Evolutionary conservation across 2,113 vertebrate species (phyloP).

Genomic region (Oryzias celebensis): DNA sequence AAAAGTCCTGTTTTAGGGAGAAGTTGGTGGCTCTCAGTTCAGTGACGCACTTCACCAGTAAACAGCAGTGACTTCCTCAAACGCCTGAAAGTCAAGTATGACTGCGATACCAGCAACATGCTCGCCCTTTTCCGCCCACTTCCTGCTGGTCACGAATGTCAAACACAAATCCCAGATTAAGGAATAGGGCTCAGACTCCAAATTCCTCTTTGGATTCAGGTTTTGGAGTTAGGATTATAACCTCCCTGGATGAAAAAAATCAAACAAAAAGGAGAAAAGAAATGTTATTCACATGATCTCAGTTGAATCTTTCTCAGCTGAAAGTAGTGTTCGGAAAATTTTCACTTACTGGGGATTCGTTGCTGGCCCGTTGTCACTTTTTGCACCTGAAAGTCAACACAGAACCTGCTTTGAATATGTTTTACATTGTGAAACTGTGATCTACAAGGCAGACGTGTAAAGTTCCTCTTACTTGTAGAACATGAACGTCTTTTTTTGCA

Average conservation of each 20-base stretch:
- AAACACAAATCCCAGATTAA: too few species aligned
- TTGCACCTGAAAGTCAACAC: too few species aligned
- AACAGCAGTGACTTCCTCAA: constrained; percentile 32
- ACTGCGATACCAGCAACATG: background rate
- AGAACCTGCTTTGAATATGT: too few species aligned
- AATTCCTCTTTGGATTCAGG: background rate
- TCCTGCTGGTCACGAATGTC: constrained; percentile 6
- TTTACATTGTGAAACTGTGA: too few species aligned
- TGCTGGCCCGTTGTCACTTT: too few species aligned
- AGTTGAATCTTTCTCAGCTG: too few species aligned
- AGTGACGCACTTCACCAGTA: constrained; percentile 13
- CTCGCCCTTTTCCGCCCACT: background rate
- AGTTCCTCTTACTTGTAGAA: too few species aligned
- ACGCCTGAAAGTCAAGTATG: constrained; percentile 7
- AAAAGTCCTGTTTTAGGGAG: constrained; percentile 7
- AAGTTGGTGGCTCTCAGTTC: background rate
- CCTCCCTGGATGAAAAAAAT: constrained; percentile 24
- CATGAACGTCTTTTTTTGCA: too few species aligned
- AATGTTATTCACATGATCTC: background rate
- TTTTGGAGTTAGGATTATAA: accelerated
- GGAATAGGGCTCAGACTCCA: too few species aligned
- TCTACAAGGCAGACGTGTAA: too few species aligned
- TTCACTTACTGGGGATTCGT: constrained; percentile 1
- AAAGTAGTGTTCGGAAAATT: background rate
- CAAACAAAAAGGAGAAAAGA: background rate